Percentiles rank a stretch among this genome's conserved stretches.
phyloP scores from a whole-genome alignment of 2,888 invertebrate species.

The Dermolepida albohirtum region DNA sequence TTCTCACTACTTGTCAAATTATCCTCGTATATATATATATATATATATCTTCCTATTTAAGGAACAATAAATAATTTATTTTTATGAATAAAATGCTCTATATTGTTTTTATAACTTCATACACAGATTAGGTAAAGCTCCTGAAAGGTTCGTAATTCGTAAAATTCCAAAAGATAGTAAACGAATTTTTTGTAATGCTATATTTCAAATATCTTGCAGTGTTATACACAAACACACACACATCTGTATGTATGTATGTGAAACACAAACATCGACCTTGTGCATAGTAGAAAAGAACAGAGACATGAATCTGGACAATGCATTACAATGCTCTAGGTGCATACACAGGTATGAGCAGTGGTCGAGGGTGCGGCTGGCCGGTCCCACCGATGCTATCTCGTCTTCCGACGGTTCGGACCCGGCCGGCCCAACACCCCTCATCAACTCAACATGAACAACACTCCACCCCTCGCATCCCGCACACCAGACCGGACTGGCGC shows the following conservation, averaged over 20 bases:
- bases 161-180: no score
- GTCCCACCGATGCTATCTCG: conserved; percentile 59
- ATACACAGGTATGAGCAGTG: conserved; percentile 53
- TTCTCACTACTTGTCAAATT: no score
- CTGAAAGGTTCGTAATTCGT: no score
- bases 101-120: no score
- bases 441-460: conserved; percentile 47
- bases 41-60: no score
- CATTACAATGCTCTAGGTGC: conserved; percentile 54
- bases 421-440: conserved; percentile 55
- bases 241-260: neutral
- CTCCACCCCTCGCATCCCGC: conserved; percentile 34
- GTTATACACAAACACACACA: no score
- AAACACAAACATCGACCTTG: conserved; percentile 32
- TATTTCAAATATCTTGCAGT: no score
- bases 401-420: conserved; percentile 56
- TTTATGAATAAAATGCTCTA: no score
- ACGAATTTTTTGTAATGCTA: no score
- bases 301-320: conserved; percentile 54
- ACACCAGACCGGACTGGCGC: conserved; percentile 51
- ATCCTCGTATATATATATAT: no score
- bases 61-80: no score
- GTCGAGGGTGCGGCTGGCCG: conserved; percentile 58
- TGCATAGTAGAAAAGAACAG: conserved; percentile 48
- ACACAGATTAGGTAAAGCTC: no score